A percentile compares a stretch with the other conserved stretches of the same genome.
Conservation (phyloP, 2,113 vertebrate genomes). For the Pampusana beccarii region DNA sequence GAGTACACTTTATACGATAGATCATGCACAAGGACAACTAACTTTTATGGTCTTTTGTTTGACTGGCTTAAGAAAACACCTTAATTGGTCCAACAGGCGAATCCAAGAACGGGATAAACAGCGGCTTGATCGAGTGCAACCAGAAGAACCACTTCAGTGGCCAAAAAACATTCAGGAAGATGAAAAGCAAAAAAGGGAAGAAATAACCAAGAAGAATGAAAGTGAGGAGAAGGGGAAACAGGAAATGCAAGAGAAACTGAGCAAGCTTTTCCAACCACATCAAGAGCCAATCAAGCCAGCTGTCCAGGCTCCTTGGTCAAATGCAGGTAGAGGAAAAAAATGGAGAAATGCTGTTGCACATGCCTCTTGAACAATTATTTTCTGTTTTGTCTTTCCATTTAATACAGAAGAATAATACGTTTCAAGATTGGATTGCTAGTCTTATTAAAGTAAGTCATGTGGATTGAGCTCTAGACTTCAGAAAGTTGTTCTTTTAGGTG, state of each 20-base stretch:
- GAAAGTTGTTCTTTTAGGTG: neutral
- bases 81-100: conserved; percentile 53
- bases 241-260: conserved; percentile 87
- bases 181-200: conserved; percentile 77
- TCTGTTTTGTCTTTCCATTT: neutral
- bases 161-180: conserved; percentile 74
- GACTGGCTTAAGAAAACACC: neutral
- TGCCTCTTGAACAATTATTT: neutral
- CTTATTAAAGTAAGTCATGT: neutral
- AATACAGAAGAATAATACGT: neutral
- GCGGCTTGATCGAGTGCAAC: conserved; percentile 73
- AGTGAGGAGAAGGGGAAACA: conserved; percentile 75
- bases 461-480: neutral
- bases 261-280: conserved; percentile 86
- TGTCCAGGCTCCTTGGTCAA: conserved; percentile 82
- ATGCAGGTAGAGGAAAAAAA: conserved; percentile 73
- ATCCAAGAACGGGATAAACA: conserved; percentile 79
- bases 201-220: conserved; percentile 77
- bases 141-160: conserved; percentile 68
- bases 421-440: neutral
- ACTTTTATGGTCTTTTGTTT: neutral
- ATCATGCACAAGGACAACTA: neutral
- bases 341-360: neutral
- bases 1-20: neutral
- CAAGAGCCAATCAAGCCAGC: conserved; percentile 76